Evolutionary conservation across 2,888 invertebrate species (phyloP), one percentile per base, ranked within the genome.

Genomic region (Serrognathus titanus): DNA sequence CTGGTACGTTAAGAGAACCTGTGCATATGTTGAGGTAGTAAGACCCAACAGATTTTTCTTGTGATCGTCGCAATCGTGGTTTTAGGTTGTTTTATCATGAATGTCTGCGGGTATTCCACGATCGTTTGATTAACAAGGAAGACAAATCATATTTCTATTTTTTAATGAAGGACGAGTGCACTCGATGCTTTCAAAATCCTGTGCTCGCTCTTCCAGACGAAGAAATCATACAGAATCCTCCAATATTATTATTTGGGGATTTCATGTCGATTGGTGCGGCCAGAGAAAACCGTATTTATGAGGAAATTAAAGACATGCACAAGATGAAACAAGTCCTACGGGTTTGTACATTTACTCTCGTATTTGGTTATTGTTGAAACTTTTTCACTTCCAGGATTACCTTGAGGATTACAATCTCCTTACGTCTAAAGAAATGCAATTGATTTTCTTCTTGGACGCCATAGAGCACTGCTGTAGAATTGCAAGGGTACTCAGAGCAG

Each of bases 371-470:
- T 37, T 35, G 16, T 16, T 16, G 1, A 38, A 9, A 35, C 12
- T 40, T 16, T 7, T 10, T 55, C 20, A 12, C 57, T 68, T 71
- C 20, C 73, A 87, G 85, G 90, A 94, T 77, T 94, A 92, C 71
- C 79, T 94, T 55, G 89, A 90, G 46, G 94, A 95, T 74, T 94
- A 86, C 73, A 92, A 92, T 73, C 80, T 91, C 45, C 81, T 83
- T 37, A 85, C 86, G 0, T 84, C 89, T 0, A 89, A 91, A 69
- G 89, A 88, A 66, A 90, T 94, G 90, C 86, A 85, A 64, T 77
- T 95, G 51, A 93, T 95, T 57, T 84, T 95, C 70, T 95, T 95
- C 79, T 83, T 88, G 80, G 95, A 94, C 75, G 93, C 92, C 1
- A 80, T 95, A 57, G 93, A 95, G 75, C 95, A 96, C 72, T 83